Evolutionary conservation across 1,140 invertebrate species (phyloP), one percentile per base, ranked within the genome.

Genomic region (Hestina assimilis): DNA sequence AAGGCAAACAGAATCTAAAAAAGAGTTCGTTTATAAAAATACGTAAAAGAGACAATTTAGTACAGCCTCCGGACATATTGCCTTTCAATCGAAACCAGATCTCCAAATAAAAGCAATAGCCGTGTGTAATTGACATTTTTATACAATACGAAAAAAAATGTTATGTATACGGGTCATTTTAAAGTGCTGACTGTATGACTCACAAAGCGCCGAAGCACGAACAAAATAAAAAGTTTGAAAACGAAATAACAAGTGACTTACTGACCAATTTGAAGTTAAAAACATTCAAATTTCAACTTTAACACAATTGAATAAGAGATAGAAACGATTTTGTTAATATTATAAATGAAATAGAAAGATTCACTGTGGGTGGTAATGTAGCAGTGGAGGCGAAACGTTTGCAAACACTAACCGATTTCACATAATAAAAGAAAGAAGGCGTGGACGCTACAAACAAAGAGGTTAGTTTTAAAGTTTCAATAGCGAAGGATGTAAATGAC

Each of bases 371-470:
- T 81, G 81, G 81, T 63, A 60, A 68, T 53, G 48, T n/a, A n/a
- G 57, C 59, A 48, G 63, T 56, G 58, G 42, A 82, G 77, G 76
- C 75, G 79, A 79, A 59, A 69, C 63, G 80, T 83, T 79, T 78
- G 75, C 80, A 86, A 86, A 86, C 79, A 82, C 46, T 57, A 66
- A 73, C 63, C 63, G 67, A 69, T 75, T 76, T 70, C 26, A 46
- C 21, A 65, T 63, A 72, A 72, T 75, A 68, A 75, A 66, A 53
- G 66, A 69, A 75, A 62, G 70, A 33, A 68, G 77, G 75, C 72
- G 75, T 56, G 63, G 63, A 68, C 62, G 46, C 67, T 57, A 68
- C 63, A 80, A 75, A 78, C 69, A 72, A 77, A 75, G 73, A 65
- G 46, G 51, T 65, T 59, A 43, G 69, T 63, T 61, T 66, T 61